Conservation (phyloP, 2,888 invertebrate species). For the Zaprionus bogoriensis region DNA sequence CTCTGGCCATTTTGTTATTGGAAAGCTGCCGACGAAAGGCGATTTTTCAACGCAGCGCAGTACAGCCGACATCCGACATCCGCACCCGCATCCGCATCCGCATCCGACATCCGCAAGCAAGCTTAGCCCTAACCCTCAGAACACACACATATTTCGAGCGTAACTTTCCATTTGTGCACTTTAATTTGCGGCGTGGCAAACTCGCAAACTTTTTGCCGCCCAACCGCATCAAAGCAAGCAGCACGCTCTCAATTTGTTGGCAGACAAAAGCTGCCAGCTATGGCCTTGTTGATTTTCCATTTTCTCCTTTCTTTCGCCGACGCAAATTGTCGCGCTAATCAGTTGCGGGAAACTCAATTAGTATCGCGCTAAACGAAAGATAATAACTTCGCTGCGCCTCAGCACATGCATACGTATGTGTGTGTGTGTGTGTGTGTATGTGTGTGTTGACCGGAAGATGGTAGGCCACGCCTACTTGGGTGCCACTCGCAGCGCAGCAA, state of each 20-base stretch:
- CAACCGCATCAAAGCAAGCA: conserved; percentile 54
- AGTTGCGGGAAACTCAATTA: conserved; percentile 61
- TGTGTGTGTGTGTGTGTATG: background rate
- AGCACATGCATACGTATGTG: background rate
- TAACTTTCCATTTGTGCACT: conserved; percentile 70
- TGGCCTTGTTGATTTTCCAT: conserved; percentile 22
- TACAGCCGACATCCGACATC: background rate
- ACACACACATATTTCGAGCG: conserved; percentile 42
- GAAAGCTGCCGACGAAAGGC: conserved; percentile 57
- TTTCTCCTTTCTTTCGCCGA: conserved; percentile 1
- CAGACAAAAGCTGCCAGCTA: conserved; percentile 53
- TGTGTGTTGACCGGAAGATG: conserved; percentile 10
- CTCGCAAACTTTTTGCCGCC: conserved; percentile 42
- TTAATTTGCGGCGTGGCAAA: conserved; percentile 66
- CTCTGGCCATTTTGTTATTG: conserved; percentile 56
- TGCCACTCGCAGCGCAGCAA: conserved; percentile 1
- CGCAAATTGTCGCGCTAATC: conserved; percentile 38
- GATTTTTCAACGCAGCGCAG: conserved; percentile 53
- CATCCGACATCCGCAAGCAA: background rate
- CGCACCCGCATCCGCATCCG: conserved; percentile 1
- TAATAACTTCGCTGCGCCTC: conserved; percentile 37
- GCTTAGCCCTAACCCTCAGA: background rate
- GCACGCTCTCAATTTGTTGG: conserved; percentile 37
- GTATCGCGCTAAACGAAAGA: conserved; percentile 63
- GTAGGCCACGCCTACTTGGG: conserved; percentile 4